Evolutionary conservation across 2,888 invertebrate genomes (phyloP), one percentile per base, ranked within the genome.

Genomic region (Nemoura dubitans): DNA sequence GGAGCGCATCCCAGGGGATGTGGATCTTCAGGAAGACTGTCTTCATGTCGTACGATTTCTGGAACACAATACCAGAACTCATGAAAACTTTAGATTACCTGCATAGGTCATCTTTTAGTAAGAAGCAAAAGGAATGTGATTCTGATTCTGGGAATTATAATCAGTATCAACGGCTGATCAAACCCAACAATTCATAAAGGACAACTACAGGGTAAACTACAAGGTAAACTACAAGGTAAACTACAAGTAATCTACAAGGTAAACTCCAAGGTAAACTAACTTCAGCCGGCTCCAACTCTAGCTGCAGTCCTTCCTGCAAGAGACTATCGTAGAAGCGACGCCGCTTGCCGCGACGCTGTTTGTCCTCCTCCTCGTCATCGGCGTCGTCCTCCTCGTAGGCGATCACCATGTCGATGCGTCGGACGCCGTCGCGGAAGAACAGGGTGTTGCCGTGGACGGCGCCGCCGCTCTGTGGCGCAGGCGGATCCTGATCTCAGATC

Each of bases 1-100:
- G 94, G 90, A 98, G 96, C 0, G 97, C 95, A 90, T 96, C 96
- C 97, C 97, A 98, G 0, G 98, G 97, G 87, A 97, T 94, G 91
- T 98, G 97, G 26, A 98, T 94, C 91, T 98, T 98, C 0, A 98
- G 92, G 90, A 98, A 98, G 93, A 95, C 96, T 0, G 97, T 97
- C 91, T 96, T 97, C 83, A 96, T 96, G 90, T 97, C 97, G 90
- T 96, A 97, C 0, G 97, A 96, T 80, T 87, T 90, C 90, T 91
- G 90, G 26, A 90, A 91, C 36, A 87, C 86, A 87, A 86, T n/a
- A 87, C 81, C 3, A 10, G 5, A 10, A 1, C 30, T n/a, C n/a
- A n/a, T n/a, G n/a, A n/a, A n/a, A n/a, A n/a, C n/a, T n/a, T n/a
- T n/a, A n/a, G n/a, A n/a, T n/a, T n/a, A n/a, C n/a, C n/a, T n/a